Evolutionary conservation across 2,113 vertebrate genomes (phyloP).

Genomic region (Stictonetta naevosa): DNA sequence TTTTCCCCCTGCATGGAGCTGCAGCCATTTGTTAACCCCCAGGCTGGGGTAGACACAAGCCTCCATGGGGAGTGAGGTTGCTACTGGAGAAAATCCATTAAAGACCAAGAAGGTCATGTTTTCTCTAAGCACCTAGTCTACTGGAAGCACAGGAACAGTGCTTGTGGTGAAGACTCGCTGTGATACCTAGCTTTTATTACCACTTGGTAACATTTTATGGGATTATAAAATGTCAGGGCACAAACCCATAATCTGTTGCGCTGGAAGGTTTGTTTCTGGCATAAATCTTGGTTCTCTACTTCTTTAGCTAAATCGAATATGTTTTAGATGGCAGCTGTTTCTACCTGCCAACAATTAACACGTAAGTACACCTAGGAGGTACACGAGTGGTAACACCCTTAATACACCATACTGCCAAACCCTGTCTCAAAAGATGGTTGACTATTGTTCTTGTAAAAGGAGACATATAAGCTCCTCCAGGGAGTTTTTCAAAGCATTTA

Average conservation of each 20-base stretch:
- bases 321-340: background rate
- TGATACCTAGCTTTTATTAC: background rate
- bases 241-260: background rate
- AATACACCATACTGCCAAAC: background rate
- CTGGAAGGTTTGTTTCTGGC: background rate
- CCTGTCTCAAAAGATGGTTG: background rate
- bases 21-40: background rate
- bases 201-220: background rate
- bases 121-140: background rate
- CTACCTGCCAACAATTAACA: background rate
- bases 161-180: background rate
- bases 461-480: background rate
- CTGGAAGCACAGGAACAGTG: background rate
- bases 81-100: background rate
- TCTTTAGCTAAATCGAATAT: background rate
- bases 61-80: background rate
- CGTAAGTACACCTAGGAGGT: rapidly evolving
- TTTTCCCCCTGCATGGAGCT: background rate
- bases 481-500: background rate
- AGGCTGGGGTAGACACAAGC: background rate
- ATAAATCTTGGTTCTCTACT: background rate
- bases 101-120: background rate
- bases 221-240: background rate
- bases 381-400: background rate
- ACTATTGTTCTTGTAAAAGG: background rate